A percentile compares a stretch with the other conserved stretches of the same genome.
phyloP scores from a whole-genome alignment of 35 echinoderm and acorn worm genomes.

The Heliocidaris tuberculata region DNA sequence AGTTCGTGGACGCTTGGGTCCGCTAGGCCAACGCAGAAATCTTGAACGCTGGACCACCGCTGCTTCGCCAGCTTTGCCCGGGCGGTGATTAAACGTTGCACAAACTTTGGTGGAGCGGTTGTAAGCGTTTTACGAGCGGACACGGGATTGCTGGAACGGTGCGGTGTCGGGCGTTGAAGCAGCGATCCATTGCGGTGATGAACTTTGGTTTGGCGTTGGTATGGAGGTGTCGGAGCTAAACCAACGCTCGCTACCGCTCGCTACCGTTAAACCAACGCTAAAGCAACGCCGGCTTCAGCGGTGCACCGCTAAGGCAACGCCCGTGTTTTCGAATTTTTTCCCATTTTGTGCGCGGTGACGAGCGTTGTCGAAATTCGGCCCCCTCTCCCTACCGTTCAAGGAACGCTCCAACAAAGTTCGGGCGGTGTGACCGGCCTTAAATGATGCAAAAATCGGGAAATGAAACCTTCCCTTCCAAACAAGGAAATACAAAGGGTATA shows the following conservation, averaged over 20 bases:
- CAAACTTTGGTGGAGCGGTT: slow-evolving; percentile 40
- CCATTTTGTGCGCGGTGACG: slow-evolving; percentile 38
- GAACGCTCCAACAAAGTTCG: slow-evolving; percentile 35
- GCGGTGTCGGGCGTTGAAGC: slow-evolving; percentile 37
- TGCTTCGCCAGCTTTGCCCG: slow-evolving; percentile 32
- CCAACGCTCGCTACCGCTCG: not conserved
- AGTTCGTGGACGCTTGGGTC: slow-evolving; percentile 34
- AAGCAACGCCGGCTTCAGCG: slow-evolving; percentile 40
- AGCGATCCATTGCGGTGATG: slow-evolving; percentile 42
- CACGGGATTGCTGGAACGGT: slow-evolving; percentile 26
- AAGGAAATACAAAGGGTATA: no score
- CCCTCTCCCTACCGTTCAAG: slow-evolving; percentile 36
- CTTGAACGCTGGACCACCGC: slow-evolving; percentile 25
- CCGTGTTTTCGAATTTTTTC: slow-evolving; percentile 28
- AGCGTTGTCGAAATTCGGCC: slow-evolving; percentile 38
- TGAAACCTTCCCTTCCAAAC: no score
- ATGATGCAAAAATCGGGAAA: no score
- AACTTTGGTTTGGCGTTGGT: slow-evolving; percentile 39
- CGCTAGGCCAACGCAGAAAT: slow-evolving; percentile 38
- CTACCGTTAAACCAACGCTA: slow-evolving; percentile 31
- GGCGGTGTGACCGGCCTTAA: slow-evolving; percentile 29
- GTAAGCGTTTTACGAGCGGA: slow-evolving; percentile 37
- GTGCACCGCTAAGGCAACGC: slow-evolving; percentile 37
- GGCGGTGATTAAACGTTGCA: slow-evolving; percentile 36
- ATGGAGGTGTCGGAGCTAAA: not conserved